These are phyloP conservation scores for Neodon shergylaensis DNA, from an alignment of 2,113 vertebrate genomes.

Conservation along the genomic window DNA sequence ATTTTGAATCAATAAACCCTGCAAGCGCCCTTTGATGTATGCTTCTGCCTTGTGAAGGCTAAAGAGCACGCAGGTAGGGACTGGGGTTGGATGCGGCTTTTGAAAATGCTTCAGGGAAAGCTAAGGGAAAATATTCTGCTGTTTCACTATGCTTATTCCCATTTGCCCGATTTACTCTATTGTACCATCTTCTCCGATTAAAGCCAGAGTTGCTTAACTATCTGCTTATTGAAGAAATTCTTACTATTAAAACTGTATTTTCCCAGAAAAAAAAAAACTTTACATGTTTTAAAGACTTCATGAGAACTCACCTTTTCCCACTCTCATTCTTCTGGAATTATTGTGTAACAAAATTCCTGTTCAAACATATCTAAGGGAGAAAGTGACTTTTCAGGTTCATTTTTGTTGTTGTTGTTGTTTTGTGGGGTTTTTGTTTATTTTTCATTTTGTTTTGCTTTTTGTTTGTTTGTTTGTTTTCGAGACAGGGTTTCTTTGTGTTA, in stretches of 20 bases:
- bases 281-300: slow-evolving; percentile 67
- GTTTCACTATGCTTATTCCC: not conserved
- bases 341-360: slow-evolving; percentile 76
- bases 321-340: slow-evolving; percentile 57
- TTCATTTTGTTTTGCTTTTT: no score
- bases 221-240: slow-evolving; percentile 34
- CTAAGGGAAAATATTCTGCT: not conserved
- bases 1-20: not conserved
- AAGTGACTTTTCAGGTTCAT: slow-evolving; percentile 84
- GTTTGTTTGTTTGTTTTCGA: no score
- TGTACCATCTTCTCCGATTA: not conserved
- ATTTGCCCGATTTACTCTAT: not conserved
- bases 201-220: not conserved
- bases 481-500: no score
- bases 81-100: not conserved
- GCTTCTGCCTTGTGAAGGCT: not conserved
- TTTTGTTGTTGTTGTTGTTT: no score
- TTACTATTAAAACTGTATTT: slow-evolving; percentile 52
- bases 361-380: slow-evolving; percentile 82
- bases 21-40: not conserved
- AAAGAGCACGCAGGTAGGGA: not conserved
- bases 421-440: no score
- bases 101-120: slow-evolving; percentile 31
- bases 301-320: slow-evolving; percentile 41
- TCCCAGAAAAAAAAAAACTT: slow-evolving; percentile 30